These are phyloP conservation scores for Onychostoma macrolepis DNA, from an alignment of 2,113 vertebrate species.

Conservation along the genomic window DNA sequence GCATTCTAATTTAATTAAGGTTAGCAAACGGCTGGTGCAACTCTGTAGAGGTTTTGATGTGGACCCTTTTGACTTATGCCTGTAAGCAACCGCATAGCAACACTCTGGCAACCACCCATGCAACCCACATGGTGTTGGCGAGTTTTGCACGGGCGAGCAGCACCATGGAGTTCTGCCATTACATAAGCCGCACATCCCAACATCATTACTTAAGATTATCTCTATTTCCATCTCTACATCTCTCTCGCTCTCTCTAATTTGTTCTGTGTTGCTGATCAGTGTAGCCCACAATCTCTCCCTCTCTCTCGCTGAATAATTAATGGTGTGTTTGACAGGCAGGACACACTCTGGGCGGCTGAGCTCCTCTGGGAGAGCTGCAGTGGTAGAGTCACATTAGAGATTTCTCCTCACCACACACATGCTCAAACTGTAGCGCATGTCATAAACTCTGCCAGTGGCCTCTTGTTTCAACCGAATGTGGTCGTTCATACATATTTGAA, in stretches of 20 bases:
- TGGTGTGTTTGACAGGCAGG: constrained; percentile 52
- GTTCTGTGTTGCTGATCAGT: constrained; percentile 22
- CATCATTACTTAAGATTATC: constrained; percentile 13
- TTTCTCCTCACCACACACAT: constrained; percentile 18
- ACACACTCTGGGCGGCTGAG: constrained; percentile 39
- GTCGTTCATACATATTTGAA: constrained; percentile 16
- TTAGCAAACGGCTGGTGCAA: constrained; percentile 4
- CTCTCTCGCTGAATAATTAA: constrained; percentile 46
- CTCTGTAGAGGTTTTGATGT: background rate
- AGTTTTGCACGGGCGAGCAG: background rate
- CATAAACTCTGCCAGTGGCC: constrained; percentile 9
- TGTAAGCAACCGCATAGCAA: background rate
- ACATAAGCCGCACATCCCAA: constrained; percentile 8
- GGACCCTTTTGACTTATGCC: background rate
- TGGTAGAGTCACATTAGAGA: constrained; percentile 33
- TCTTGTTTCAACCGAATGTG: background rate
- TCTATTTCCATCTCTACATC: constrained; percentile 9
- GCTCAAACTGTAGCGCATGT: background rate
- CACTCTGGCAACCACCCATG: constrained; percentile 9
- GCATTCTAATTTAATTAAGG: background rate
- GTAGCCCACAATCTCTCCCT: constrained; percentile 15
- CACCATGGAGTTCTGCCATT: constrained; percentile 7
- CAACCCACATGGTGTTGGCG: constrained; percentile 15
- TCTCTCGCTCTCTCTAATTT: constrained; percentile 3
- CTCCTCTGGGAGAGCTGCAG: constrained; percentile 35